Percentiles rank a stretch among this genome's conserved stretches.
Conservation (phyloP, 2,888 invertebrate genomes). For the Zygogramma bicolorata region DNA sequence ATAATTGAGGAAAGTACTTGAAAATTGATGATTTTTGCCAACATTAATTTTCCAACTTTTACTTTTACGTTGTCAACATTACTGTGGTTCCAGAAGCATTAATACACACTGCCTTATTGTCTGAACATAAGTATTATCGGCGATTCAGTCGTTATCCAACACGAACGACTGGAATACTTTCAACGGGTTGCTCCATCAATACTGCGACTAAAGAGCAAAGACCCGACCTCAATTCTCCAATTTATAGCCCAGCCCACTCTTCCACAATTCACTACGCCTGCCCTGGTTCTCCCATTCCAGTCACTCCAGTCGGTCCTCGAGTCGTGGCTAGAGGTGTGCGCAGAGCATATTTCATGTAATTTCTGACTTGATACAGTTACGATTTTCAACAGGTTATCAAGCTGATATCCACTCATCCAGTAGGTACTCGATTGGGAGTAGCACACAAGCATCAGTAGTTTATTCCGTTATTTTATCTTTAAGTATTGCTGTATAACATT, state of each 20-base stretch:
- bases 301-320: constrained; percentile 19
- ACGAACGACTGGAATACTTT: too few species aligned
- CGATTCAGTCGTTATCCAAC: too few species aligned
- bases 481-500: not conserved
- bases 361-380: constrained; percentile 12
- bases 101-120: too few species aligned
- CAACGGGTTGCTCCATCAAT: not conserved
- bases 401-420: not conserved
- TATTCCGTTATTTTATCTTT: not conserved
- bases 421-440: not conserved
- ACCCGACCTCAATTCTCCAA: not conserved
- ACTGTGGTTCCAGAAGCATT: too few species aligned
- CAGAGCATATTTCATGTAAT: not conserved
- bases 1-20: too few species aligned
- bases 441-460: not conserved
- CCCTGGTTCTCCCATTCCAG: constrained; percentile 19
- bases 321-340: constrained; percentile 23
- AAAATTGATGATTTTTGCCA: too few species aligned
- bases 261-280: not conserved
- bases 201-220: not conserved
- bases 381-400: constrained; percentile 10
- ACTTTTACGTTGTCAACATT: too few species aligned
- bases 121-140: too few species aligned
- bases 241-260: not conserved
- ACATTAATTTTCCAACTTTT: too few species aligned